A percentile compares a stretch with the other conserved stretches of the same genome.
These are phyloP conservation scores for Listronotus bonariensis DNA, from an alignment of 1,140 invertebrate species.

Conservation along the genomic window DNA sequence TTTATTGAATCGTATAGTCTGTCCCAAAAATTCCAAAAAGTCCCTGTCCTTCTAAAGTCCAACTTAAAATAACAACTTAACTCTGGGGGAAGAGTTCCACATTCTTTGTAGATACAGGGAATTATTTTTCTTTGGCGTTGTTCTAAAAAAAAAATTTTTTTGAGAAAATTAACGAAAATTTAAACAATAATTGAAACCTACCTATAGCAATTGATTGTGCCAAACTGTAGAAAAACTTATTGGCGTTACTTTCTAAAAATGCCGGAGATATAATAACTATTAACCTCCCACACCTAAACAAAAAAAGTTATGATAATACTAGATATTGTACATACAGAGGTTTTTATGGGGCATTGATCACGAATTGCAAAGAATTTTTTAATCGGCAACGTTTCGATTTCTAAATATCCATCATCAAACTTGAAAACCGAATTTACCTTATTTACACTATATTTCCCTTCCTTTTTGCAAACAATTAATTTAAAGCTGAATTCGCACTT, in stretches of 20 bases:
- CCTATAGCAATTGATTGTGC: conserved; percentile 75
- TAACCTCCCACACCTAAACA: conserved; percentile 66
- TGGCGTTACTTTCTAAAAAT: conserved; percentile 71
- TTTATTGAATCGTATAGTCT: conserved; percentile 61
- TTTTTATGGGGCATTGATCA: too few relatives aligned
- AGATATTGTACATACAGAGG: too few relatives aligned
- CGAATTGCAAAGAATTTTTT: too few relatives aligned
- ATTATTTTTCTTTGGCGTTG: conserved; percentile 66
- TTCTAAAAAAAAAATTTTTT: conserved; percentile 57
- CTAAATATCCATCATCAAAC: too few relatives aligned
- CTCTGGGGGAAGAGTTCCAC: conserved; percentile 61
- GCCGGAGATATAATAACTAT: conserved; percentile 73
- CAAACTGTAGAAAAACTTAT: conserved; percentile 72
- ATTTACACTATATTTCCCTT: too few relatives aligned
- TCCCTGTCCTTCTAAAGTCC: conserved; percentile 60
- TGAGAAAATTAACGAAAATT: too few relatives aligned
- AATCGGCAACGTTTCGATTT: too few relatives aligned
- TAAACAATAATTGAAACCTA: conserved; percentile 51
- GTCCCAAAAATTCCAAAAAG: conserved; percentile 67
- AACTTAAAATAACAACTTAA: conserved; percentile 62
- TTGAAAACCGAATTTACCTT: too few relatives aligned
- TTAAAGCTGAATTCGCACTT: too few relatives aligned
- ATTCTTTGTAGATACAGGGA: conserved; percentile 66
- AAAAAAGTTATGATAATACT: too few relatives aligned
- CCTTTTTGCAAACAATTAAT: too few relatives aligned